Conservation (phyloP, 1,140 invertebrate species). For the Drosophila ambigua region DNA sequence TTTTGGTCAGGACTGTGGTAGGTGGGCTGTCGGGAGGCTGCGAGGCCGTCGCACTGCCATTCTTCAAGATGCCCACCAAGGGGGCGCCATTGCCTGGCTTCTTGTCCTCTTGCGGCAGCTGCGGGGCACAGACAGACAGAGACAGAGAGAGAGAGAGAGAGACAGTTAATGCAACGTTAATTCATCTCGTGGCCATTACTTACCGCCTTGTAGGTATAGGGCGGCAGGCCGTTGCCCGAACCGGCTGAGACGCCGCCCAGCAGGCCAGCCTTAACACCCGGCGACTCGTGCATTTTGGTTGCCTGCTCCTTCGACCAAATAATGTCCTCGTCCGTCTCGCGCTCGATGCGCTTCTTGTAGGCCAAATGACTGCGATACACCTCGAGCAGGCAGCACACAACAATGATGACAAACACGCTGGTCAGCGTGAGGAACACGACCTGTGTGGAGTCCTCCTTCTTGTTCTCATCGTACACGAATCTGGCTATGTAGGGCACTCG, state of each 20-base stretch:
- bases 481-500: constrained; percentile 89
- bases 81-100: constrained; percentile 75
- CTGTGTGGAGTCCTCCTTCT: constrained; percentile 90
- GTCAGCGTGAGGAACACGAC: constrained; percentile 90
- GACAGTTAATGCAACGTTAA: constrained; percentile 35
- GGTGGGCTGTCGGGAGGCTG: constrained; percentile 48
- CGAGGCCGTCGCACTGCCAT: constrained; percentile 65
- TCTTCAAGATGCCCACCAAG: constrained; percentile 81
- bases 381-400: constrained; percentile 87
- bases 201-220: constrained; percentile 83
- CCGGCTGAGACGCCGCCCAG: constrained; percentile 10
- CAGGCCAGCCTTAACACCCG: constrained; percentile 70
- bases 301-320: constrained; percentile 88
- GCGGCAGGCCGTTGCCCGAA: constrained; percentile 41
- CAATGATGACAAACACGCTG: constrained; percentile 88
- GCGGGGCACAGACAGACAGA: constrained; percentile 1
- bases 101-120: constrained; percentile 83
- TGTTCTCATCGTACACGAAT: constrained; percentile 87
- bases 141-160: background rate
- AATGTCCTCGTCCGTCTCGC: constrained; percentile 88
- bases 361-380: constrained; percentile 87
- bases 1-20: constrained; percentile 54
- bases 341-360: constrained; percentile 88
- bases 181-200: constrained; percentile 41
- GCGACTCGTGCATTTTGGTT: constrained; percentile 86